Percentiles rank a stretch among this genome's conserved stretches.
These are phyloP conservation scores for Brachymystax lenok DNA, from an alignment of 2,797 vertebrate species.

Conservation along the genomic window DNA sequence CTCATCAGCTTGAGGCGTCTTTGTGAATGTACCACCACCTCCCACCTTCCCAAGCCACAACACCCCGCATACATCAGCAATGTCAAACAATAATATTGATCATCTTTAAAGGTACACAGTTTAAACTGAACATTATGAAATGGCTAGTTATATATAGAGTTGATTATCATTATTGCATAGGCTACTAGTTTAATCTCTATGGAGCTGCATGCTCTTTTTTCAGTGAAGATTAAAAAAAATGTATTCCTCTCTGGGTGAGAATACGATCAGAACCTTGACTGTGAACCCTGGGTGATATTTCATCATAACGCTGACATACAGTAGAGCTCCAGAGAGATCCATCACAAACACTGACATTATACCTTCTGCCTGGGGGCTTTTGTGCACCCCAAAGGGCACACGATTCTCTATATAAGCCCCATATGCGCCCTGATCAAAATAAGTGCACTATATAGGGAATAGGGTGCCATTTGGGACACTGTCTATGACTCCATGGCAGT, in stretches of 20 bases:
- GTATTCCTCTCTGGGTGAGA: slow-evolving; percentile 15
- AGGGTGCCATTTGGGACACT: too few species aligned
- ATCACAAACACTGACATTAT: slow-evolving; percentile 17
- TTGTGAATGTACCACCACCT: neutral
- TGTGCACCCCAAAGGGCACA: neutral
- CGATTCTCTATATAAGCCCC: neutral
- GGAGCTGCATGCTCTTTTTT: neutral
- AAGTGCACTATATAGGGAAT: too few species aligned
- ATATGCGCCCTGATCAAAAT: too few species aligned
- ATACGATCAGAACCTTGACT: slow-evolving; percentile 35
- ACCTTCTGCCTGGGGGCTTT: neutral
- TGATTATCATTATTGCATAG: slow-evolving; percentile 8
- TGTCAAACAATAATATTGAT: neutral
- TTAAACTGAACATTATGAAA: neutral
- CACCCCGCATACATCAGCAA: neutral
- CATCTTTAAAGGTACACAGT: slow-evolving; percentile 9
- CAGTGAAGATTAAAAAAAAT: slow-evolving; percentile 14
- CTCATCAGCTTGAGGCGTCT: too few species aligned
- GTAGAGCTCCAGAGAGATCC: slow-evolving; percentile 10
- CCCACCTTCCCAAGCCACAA: neutral
- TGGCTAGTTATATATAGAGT: neutral
- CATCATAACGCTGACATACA: slow-evolving; percentile 28
- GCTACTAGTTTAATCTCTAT: slow-evolving; percentile 12
- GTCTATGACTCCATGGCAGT: too few species aligned
- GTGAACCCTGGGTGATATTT: slow-evolving; percentile 26